Evolutionary conservation across 2,888 invertebrate species (phyloP), one percentile per base, ranked within the genome.

Genomic region (Drosophila anomalata): DNA sequence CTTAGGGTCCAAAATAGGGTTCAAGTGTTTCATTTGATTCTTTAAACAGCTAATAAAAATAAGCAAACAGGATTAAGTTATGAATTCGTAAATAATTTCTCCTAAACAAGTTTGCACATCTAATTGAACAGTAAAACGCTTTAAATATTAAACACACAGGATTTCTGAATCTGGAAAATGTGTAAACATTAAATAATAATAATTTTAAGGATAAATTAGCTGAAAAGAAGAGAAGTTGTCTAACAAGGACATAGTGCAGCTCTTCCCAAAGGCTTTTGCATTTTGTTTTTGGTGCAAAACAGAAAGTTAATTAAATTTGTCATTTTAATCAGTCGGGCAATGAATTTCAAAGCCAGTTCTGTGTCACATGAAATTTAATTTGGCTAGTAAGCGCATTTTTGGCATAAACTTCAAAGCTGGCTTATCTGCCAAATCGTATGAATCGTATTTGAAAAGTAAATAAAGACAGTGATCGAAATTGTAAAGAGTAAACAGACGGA

Each of bases 1-100:
- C 66, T 67, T 67, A 70, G 36, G 36, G 29, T n/a, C 70, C 31
- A 26, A 26, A 29, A 26, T 12, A n/a, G 11, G 47, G 22, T 46
- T 54, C 29, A 33, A 48, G 31, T 41, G 65, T 41, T 47, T 66
- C 48, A 17, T 46, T 53, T 31, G 47, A 48, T 41, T 61, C 14
- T 63, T 11, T 31, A 62, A 41, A 17, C 4, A 24, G 61, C 48
- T 63, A 63, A 63, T 62, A 48, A 48, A 31, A 33, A 17, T 41
- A 50, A 31, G 48, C 17, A 56, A 26, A 52, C 36, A 36, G 29
- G 29, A 9, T 29, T 29, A 9, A 9, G 5, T 33, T 33, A 33
- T n/a, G 5, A 33, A 5, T 33, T 33, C n/a, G 0, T 33, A n/a
- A 4, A 33, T 6, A 33, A 1, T 12, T 33, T 12, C 11, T 33